These are phyloP conservation scores for Yponomeuta cagnagella DNA, from an alignment of 2,888 invertebrate genomes.

Conservation along the genomic window DNA sequence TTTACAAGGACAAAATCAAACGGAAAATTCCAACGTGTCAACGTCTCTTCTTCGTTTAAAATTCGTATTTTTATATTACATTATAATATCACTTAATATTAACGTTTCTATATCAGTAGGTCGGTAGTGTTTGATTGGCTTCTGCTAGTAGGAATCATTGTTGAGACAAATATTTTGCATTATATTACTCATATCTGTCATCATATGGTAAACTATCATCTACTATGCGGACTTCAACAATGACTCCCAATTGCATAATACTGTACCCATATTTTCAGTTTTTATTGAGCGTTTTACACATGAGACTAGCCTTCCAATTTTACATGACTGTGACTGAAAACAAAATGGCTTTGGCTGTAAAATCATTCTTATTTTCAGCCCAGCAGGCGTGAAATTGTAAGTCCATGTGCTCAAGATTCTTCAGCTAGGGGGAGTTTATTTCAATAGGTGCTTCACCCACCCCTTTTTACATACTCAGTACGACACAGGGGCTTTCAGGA, in stretches of 20 bases:
- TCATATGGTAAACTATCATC: neutral
- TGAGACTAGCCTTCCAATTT: neutral
- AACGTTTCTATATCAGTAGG: conserved; percentile 60
- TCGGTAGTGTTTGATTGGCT: conserved; percentile 48
- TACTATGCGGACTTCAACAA: neutral
- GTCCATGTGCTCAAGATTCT: neutral
- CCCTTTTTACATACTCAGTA: neutral
- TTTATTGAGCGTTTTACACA: neutral
- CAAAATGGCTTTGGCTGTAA: neutral
- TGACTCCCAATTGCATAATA: conserved; percentile 7
- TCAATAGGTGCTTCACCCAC: neutral
- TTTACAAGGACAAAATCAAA: conserved; percentile 74
- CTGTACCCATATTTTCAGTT: conserved; percentile 11
- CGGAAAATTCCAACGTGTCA: conserved; percentile 64
- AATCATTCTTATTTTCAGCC: neutral
- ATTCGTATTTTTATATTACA: conserved; percentile 75
- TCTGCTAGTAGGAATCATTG: conserved; percentile 51
- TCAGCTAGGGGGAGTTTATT: neutral
- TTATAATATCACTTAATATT: conserved; percentile 67
- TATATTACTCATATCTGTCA: neutral
- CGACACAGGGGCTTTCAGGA: neutral
- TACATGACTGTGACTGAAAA: neutral
- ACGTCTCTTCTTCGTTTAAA: conserved; percentile 67
- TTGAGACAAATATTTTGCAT: neutral
- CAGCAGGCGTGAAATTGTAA: neutral